Base-by-base conservation (phyloP, 2,888 invertebrate genomes). In the Lycia hirtaria region DNA sequence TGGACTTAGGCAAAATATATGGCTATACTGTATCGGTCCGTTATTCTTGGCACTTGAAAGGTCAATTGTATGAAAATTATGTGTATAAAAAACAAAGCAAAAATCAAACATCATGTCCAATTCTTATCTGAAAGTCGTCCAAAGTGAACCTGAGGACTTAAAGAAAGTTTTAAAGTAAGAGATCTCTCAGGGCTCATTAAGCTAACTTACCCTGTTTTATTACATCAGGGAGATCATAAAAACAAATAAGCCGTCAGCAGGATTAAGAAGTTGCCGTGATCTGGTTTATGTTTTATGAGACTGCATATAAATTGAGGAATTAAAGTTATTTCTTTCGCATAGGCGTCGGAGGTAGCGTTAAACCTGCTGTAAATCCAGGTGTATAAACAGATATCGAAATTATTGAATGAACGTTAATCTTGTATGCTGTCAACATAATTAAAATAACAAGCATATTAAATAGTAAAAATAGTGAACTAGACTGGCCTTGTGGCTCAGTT, bases 161-260 rank as follows among this genome's bases (percentile, higher is more conserved):
- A 58, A 58, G 26, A 50, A 62, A 58, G 32, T 53, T 58, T 32
- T 35, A 35, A 57, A 60, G 60, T 61, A 57, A 58, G 56, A 48
- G 53, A 62, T 66, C 62, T 66, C 64, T 58, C 60, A 52, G 66
- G 64, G 20, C 62, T 61, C 62, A 62, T 66, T 66, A 55, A 56
- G 54, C 56, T n/a, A 62, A 66, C 58, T 60, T 51, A 28, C 45
- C 62, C 56, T 56, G 66, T 64, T 62, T 66, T 66, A 66, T 66
- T 64, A 64, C 62, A 52, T 22, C 60, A 33, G 38, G 51, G 57
- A 58, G 48, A 54, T 53, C 62, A 66, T 66, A 67, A 67, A 63
- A 67, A 63, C 63, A 63, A 65, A 63, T 59, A 64, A 58, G 60
- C 49, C 51, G 56, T 43, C 65, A 51, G 43, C 48, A 57, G 64